Conservation (phyloP, 2,888 invertebrate genomes). For the Oeneis ivallda region DNA sequence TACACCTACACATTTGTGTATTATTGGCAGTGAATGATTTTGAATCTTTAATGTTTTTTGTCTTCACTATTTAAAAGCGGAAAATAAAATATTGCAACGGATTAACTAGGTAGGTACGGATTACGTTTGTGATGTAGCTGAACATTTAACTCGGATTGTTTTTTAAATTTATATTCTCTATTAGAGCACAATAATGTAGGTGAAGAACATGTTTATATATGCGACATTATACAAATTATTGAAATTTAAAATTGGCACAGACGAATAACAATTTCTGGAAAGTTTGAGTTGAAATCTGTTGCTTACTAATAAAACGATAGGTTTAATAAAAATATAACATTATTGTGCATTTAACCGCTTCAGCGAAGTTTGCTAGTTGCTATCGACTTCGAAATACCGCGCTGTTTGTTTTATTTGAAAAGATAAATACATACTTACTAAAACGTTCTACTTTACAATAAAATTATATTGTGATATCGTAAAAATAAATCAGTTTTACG, state of each 20-base stretch:
- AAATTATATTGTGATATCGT: constrained; percentile 13
- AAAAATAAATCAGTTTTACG: constrained; percentile 25
- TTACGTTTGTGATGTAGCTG: constrained; percentile 1
- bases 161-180: neutral
- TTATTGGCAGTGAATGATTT: constrained; percentile 18
- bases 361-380: constrained; percentile 22
- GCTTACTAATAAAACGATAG: neutral
- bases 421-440: constrained; percentile 7
- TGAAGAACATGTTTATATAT: neutral
- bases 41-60: too few species aligned
- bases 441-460: constrained; percentile 4
- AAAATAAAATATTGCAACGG: too few species aligned
- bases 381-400: constrained; percentile 40
- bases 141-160: neutral
- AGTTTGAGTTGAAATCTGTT: constrained; percentile 5
- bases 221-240: neutral
- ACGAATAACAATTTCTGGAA: constrained; percentile 29
- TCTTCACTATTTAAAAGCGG: too few species aligned
- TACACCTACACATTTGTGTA: constrained; percentile 2
- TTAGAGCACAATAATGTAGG: constrained; percentile 12
- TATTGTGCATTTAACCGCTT: constrained; percentile 6
- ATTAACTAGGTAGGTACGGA: neutral
- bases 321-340: neutral
- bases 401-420: constrained; percentile 34
- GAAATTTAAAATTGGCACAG: constrained; percentile 33